A percentile compares a stretch with the other conserved stretches of the same genome.
Conservation (phyloP, 1,140 invertebrate genomes). For the Cheumatopsyche charites region DNA sequence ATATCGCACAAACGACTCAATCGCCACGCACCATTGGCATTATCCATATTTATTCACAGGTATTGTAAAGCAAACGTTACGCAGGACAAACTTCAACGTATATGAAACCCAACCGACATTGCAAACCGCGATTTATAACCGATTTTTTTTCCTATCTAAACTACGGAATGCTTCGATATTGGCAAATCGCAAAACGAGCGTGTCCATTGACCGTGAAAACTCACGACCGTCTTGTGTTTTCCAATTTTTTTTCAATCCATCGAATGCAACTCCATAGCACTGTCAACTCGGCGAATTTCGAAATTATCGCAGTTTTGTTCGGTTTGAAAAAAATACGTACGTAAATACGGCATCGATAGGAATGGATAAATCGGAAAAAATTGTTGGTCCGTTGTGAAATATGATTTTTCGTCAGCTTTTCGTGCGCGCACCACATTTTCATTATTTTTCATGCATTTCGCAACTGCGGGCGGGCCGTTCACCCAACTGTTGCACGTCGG, state of each 20-base stretch:
- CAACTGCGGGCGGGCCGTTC: slow-evolving; percentile 24
- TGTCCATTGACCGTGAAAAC: slow-evolving; percentile 26
- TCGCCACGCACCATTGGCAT: too few relatives aligned
- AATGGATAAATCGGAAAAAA: slow-evolving; percentile 7
- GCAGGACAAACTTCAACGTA: too few relatives aligned
- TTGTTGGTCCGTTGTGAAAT: background rate
- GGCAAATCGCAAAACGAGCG: slow-evolving; percentile 11
- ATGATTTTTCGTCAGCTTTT: slow-evolving; percentile 30
- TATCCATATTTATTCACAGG: too few relatives aligned
- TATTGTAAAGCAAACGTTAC: too few relatives aligned
- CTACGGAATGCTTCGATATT: background rate
- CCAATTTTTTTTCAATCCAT: slow-evolving; percentile 19
- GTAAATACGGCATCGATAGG: background rate
- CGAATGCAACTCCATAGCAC: background rate
- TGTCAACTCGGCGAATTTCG: slow-evolving; percentile 12
- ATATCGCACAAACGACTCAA: too few relatives aligned
- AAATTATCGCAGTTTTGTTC: background rate
- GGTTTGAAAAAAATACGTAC: slow-evolving; percentile 7
- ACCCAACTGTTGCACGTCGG: slow-evolving; percentile 30
- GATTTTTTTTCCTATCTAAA: background rate
- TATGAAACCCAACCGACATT: background rate
- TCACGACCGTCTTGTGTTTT: slow-evolving; percentile 21
- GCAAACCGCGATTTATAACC: background rate
- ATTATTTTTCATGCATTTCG: slow-evolving; percentile 34
- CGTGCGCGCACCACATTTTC: slow-evolving; percentile 31